Conservation (phyloP, 2,888 invertebrate genomes). For the Drosophila ustulata region DNA sequence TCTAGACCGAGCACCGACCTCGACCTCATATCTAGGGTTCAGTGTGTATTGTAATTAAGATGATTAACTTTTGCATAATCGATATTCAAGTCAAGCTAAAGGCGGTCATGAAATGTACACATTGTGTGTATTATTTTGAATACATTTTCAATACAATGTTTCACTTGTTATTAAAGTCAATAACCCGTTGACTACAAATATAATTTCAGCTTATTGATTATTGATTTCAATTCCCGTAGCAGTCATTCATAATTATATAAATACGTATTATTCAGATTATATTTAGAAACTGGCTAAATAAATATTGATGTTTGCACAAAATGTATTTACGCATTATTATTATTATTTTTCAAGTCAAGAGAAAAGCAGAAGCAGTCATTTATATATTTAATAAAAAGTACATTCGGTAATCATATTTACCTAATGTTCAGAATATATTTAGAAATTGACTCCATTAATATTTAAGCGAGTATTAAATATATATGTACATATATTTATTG, state of each 20-base stretch:
- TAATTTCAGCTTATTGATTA: background rate
- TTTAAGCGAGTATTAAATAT: too few relatives aligned
- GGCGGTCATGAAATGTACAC: background rate
- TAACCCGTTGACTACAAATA: background rate
- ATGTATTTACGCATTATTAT: background rate
- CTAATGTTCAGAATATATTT: too few relatives aligned
- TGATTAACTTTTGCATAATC: constrained; percentile 73
- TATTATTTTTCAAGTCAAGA: background rate
- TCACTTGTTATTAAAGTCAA: background rate
- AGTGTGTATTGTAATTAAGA: constrained; percentile 62
- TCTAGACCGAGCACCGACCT: constrained; percentile 4
- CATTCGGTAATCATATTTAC: too few relatives aligned
- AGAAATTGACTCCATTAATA: too few relatives aligned
- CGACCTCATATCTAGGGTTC: constrained; percentile 28
- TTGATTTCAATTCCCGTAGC: too few relatives aligned
- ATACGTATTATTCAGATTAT: too few relatives aligned
- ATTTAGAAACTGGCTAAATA: background rate
- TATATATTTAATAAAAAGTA: too few relatives aligned
- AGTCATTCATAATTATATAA: too few relatives aligned
- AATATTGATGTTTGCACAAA: background rate
- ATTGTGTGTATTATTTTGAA: background rate
- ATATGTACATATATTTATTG: too few relatives aligned
- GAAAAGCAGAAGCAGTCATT: too few relatives aligned
- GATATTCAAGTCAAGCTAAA: constrained; percentile 17
- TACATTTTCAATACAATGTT: background rate